These are phyloP conservation scores for Lithobates pipiens DNA, from an alignment of 2,797 vertebrate species.

Conservation along the genomic window DNA sequence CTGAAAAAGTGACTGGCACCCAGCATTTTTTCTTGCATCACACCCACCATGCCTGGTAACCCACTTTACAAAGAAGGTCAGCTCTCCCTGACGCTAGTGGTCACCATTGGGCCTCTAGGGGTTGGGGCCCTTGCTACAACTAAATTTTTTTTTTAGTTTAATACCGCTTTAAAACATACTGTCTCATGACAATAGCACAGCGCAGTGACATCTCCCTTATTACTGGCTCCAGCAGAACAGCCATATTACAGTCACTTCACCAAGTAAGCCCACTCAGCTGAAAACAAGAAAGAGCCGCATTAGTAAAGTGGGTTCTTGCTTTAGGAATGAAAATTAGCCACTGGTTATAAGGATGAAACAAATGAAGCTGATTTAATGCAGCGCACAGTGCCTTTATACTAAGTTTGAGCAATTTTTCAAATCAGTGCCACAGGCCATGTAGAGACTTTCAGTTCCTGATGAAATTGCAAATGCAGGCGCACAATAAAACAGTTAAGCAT, in stretches of 20 bases:
- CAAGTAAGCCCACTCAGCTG: conserved; percentile 41
- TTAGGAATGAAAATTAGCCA: conserved; percentile 62
- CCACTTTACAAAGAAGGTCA: too few species aligned
- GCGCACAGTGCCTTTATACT: conserved; percentile 54
- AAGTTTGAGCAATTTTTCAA: conserved; percentile 63
- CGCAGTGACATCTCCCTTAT: neutral
- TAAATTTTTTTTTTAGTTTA: too few species aligned
- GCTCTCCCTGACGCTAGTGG: too few species aligned
- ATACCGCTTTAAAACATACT: too few species aligned
- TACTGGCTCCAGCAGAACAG: conserved; percentile 5
- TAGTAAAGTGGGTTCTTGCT: conserved; percentile 55
- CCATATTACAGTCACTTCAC: conserved; percentile 43
- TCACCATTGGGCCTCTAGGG: too few species aligned
- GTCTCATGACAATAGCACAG: neutral
- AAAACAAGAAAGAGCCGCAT: conserved; percentile 43
- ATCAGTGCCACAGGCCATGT: conserved; percentile 60
- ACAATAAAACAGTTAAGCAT: conserved; percentile 57
- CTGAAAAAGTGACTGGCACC: too few species aligned
- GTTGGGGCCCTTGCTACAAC: too few species aligned
- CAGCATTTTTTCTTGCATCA: too few species aligned
- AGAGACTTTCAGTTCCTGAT: conserved; percentile 58
- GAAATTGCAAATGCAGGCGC: conserved; percentile 60
- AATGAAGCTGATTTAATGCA: conserved; percentile 62
- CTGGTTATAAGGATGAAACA: conserved; percentile 60
- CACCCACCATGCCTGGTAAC: too few species aligned